These are phyloP conservation scores for Pseudomyrmex sp. DNA, from an alignment of 1,140 invertebrate genomes.

Conservation along the genomic window DNA sequence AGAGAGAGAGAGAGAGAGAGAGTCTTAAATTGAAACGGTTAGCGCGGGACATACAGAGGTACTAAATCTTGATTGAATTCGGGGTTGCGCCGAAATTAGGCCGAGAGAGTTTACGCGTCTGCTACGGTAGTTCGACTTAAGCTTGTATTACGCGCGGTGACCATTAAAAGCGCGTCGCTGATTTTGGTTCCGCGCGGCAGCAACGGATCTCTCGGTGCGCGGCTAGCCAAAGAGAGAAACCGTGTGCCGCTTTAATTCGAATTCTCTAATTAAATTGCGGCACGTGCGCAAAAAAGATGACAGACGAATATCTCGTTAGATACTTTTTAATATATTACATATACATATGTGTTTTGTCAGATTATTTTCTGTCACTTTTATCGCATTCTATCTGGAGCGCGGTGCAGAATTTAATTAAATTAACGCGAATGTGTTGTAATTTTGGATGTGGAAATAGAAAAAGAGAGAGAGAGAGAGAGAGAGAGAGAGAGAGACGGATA, in stretches of 20 bases:
- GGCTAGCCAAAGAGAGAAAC: background rate
- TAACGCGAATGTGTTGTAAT: background rate
- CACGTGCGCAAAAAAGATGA: background rate
- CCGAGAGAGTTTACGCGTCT: constrained; percentile 47
- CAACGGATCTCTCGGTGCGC: background rate
- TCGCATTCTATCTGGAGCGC: background rate
- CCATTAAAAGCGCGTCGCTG: constrained; percentile 11
- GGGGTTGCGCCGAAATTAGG: constrained; percentile 41
- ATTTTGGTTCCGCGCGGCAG: constrained; percentile 10
- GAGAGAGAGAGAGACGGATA: background rate
- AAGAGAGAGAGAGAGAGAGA: no score
- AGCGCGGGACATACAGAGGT: background rate
- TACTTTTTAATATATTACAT: constrained; percentile 1
- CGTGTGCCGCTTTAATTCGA: constrained; percentile 15
- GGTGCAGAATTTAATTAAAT: constrained; percentile 43
- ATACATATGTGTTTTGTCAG: constrained; percentile 8
- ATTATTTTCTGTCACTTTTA: constrained; percentile 33
- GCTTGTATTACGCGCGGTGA: constrained; percentile 32
- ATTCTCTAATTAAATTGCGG: constrained; percentile 35
- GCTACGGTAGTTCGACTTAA: constrained; percentile 37
- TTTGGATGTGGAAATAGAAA: no score
- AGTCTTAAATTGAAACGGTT: constrained; percentile 50
- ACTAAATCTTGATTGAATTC: constrained; percentile 57
- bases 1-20: no score
- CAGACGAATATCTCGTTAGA: constrained; percentile 8